phyloP scores from a whole-genome alignment of 2,888 invertebrate genomes.

The Tyria jacobaeae region DNA sequence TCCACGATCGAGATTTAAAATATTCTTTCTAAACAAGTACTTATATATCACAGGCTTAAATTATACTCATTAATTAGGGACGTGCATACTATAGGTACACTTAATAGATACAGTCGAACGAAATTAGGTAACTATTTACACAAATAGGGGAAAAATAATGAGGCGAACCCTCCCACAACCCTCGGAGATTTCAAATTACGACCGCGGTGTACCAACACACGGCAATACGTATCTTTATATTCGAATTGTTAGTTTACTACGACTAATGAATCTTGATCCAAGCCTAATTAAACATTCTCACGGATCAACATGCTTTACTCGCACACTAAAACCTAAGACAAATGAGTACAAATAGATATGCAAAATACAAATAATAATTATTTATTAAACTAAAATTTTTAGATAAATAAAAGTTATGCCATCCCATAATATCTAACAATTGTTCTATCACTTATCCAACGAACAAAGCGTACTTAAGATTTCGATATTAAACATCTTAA shows the following conservation, averaged over 20 bases:
- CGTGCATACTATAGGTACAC: constrained; percentile 85
- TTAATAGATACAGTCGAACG: constrained; percentile 76
- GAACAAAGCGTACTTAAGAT: constrained; percentile 76
- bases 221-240: constrained; percentile 70
- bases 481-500: constrained; percentile 70
- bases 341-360: constrained; percentile 30
- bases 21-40: constrained; percentile 77
- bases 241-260: constrained; percentile 68
- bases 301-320: constrained; percentile 28
- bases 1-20: constrained; percentile 70
- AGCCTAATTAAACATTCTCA: constrained; percentile 32
- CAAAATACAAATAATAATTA: constrained; percentile 25
- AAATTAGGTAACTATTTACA: constrained; percentile 86
- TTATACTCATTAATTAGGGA: constrained; percentile 83
- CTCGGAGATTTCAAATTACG: constrained; percentile 84
- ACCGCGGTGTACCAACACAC: constrained; percentile 64
- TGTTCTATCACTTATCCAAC: constrained; percentile 73
- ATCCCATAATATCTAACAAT: constrained; percentile 73
- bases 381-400: constrained; percentile 36
- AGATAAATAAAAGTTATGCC: constrained; percentile 65
- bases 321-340: constrained; percentile 26
- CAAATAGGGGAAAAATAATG: constrained; percentile 86
- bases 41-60: constrained; percentile 87
- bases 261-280: constrained; percentile 67
- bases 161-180: constrained; percentile 86